Percentiles rank a stretch among this genome's conserved stretches.
phyloP scores from a whole-genome alignment of 1,140 invertebrate genomes.

The Drosophila suzukii region DNA sequence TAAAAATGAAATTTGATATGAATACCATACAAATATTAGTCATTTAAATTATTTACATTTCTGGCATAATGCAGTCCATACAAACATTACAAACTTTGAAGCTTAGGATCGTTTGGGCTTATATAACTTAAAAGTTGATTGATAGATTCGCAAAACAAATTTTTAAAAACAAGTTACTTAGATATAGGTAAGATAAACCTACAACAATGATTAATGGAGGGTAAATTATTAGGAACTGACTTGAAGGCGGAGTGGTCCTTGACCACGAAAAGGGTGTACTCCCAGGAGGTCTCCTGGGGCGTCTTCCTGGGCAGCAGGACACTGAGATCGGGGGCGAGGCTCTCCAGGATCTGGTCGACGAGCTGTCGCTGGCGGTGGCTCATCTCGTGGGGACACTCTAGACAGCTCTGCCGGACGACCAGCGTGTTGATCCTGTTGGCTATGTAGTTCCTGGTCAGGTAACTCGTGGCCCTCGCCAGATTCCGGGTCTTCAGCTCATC shows the following conservation, averaged over 20 bases:
- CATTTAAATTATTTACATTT: too few species aligned
- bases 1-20: too few species aligned
- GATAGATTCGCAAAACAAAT: too few species aligned
- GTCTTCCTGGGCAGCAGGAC: constrained; percentile 27
- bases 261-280: constrained; percentile 63
- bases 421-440: constrained; percentile 57
- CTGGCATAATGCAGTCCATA: too few species aligned
- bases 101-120: too few species aligned
- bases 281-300: constrained; percentile 20
- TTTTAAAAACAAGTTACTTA: too few species aligned
- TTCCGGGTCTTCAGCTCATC: constrained; percentile 23
- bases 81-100: too few species aligned
- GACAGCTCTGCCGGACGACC: constrained; percentile 39
- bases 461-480: constrained; percentile 34
- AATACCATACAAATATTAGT: too few species aligned
- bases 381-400: constrained; percentile 5
- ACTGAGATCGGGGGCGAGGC: constrained; percentile 18
- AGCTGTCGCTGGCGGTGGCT: constrained; percentile 28
- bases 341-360: constrained; percentile 38
- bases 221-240: constrained; percentile 24
- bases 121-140: too few species aligned
- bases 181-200: too few species aligned
- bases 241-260: constrained; percentile 31
- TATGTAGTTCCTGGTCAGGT: constrained; percentile 39
- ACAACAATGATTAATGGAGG: too few species aligned